Evolutionary conservation across 2,797 vertebrate genomes (phyloP).

Genomic region (Sternarchorhynchus goeldii): DNA sequence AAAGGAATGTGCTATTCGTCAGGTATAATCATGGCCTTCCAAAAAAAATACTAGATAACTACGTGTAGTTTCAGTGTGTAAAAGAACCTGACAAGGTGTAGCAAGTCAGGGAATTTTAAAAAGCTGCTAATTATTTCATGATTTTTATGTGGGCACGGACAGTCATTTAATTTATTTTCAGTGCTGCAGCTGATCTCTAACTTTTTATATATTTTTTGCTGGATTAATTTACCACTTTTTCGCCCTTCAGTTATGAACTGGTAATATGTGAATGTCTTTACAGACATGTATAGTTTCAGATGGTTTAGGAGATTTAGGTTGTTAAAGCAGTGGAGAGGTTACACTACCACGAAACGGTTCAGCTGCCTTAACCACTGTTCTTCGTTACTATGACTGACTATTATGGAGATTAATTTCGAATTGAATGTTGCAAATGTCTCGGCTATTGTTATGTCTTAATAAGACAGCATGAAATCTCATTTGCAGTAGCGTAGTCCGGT

Average conservation of each 20-base stretch:
- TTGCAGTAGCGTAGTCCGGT: constrained; percentile 71
- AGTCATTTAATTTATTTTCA: background rate
- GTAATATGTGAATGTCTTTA: no score
- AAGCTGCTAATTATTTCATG: no score
- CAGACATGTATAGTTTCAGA: constrained; percentile 3
- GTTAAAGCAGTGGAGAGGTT: constrained; percentile 14
- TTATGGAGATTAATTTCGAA: constrained; percentile 64
- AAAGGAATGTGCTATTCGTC: no score
- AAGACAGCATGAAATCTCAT: constrained; percentile 69
- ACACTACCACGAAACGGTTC: constrained; percentile 37
- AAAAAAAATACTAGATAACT: no score
- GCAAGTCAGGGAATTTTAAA: no score
- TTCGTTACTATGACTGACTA: constrained; percentile 52
- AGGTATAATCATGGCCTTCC: no score
- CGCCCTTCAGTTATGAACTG: background rate
- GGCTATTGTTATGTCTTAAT: constrained; percentile 69
- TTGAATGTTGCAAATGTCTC: constrained; percentile 57
- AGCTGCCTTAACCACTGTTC: constrained; percentile 29
- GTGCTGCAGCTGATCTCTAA: background rate
- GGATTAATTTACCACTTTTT: background rate
- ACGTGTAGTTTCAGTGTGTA: no score
- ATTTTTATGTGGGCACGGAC: background rate
- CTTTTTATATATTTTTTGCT: background rate
- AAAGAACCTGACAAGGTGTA: no score
- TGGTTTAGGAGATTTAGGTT: constrained; percentile 35